phyloP scores from a whole-genome alignment of 2,888 invertebrate genomes.

The Cephus rjabovi region DNA sequence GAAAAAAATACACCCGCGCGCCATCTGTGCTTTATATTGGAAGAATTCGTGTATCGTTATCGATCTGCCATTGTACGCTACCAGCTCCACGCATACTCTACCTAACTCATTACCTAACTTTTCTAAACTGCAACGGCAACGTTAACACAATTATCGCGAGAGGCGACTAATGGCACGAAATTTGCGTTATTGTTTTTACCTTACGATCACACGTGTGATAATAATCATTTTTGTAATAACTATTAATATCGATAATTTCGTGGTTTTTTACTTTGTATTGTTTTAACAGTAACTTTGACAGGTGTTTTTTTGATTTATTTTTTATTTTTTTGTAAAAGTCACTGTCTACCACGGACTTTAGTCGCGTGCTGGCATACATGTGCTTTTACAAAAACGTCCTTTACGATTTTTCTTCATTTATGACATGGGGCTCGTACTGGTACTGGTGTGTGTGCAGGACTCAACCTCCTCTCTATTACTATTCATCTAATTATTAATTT shows the following conservation, averaged over 20 bases:
- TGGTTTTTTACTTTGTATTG: slow-evolving; percentile 2
- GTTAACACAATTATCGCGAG: slow-evolving; percentile 28
- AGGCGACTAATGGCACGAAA: slow-evolving; percentile 52
- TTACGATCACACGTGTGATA: slow-evolving; percentile 27
- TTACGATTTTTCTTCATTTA: slow-evolving; percentile 29
- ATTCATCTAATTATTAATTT: slow-evolving; percentile 39
- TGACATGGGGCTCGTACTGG: slow-evolving; percentile 50
- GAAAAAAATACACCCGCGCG: background rate
- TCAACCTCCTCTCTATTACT: slow-evolving; percentile 40
- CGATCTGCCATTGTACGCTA: background rate
- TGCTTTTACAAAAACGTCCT: background rate
- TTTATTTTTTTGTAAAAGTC: background rate
- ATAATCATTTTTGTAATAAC: slow-evolving; percentile 29
- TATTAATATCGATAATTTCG: slow-evolving; percentile 11
- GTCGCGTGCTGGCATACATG: background rate
- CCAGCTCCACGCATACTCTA: slow-evolving; percentile 37
- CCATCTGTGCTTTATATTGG: background rate
- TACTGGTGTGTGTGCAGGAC: slow-evolving; percentile 49
- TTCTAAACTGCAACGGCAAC: slow-evolving; percentile 37
- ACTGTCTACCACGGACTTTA: background rate
- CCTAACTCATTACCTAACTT: slow-evolving; percentile 51
- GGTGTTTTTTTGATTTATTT: background rate
- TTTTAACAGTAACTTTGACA: background rate
- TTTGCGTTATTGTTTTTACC: slow-evolving; percentile 23
- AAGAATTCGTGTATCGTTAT: background rate